Evolutionary conservation across 37 sponge, comb jelly and placozoan genomes (phyloP), one percentile per base, ranked within the genome.

Genomic region (Corticium candelabrum): DNA sequence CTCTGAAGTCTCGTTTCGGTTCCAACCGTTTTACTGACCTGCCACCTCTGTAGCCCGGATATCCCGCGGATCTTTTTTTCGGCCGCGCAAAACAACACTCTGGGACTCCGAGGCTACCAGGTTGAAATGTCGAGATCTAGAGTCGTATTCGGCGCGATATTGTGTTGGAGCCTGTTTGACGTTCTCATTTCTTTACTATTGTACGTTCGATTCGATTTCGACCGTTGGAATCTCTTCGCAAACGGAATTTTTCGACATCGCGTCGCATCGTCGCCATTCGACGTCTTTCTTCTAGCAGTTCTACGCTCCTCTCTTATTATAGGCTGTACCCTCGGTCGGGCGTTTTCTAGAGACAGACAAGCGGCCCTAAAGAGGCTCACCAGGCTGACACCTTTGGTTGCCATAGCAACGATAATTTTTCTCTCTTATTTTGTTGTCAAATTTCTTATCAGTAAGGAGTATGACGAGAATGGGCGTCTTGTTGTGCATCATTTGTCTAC

Each of bases 371-470:
- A 21, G 62, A 50, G 21, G 21, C 21, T 50, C 11, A 4, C 29
- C 31, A 70, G 36, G 21, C 36, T 70, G 73, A 4, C 4, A 35
- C 7, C 73, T 7, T 5, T 15, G 35, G 73, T 4, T 32, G 29
- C 31, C 5, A 4, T 34, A 4, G 5, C 73, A 7, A 29, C 5
- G n/a, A 29, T 70, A 7, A 7, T 15, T n/a, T 15, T 70, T 4
- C 29, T 70, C 29, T 4, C 21, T 7, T 70, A 70, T 70, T 29
- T 32, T 4, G 35, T 70, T 4, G 73, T 15, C n/a, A 70, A 70
- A 70, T 70, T 70, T 33, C 29, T 70, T 4, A n/a, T 70, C 73
- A 33, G 73, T 32, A 32, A n/a, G 21, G 73, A 70, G 21, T 70
- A n/a, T 70, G 29, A 70, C 73, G 29, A 15, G n/a, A 15, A 70